These are phyloP conservation scores for Ameiurus melas DNA, from an alignment of 2,113 vertebrate genomes.

Conservation along the genomic window DNA sequence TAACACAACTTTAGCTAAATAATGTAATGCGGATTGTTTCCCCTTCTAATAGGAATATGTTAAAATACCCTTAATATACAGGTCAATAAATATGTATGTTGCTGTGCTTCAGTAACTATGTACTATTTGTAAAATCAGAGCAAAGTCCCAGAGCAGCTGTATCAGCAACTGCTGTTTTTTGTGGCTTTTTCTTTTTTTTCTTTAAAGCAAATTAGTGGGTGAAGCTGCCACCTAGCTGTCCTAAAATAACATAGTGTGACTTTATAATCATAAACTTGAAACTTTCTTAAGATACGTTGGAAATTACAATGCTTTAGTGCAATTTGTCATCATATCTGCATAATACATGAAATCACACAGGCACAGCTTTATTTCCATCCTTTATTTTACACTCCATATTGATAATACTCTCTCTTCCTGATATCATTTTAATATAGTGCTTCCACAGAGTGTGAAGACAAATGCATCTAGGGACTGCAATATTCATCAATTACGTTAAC, in stretches of 20 bases:
- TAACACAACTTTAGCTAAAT: neutral
- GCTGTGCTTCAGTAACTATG: neutral
- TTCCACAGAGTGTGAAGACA: constrained; percentile 45
- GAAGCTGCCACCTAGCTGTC: constrained; percentile 31
- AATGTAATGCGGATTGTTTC: neutral
- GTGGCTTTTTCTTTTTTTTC: neutral
- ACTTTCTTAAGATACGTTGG: constrained; percentile 26
- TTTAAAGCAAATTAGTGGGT: constrained; percentile 7
- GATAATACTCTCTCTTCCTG: constrained; percentile 42
- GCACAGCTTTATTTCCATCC: constrained; percentile 37
- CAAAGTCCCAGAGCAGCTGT: neutral
- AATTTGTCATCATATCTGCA: constrained; percentile 45
- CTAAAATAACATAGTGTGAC: constrained; percentile 22
- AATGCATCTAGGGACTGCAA: constrained; percentile 32
- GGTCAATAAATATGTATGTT: neutral
- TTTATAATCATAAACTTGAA: constrained; percentile 37
- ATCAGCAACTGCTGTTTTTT: neutral
- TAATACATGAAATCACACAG: constrained; percentile 31
- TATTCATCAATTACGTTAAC: constrained; percentile 50
- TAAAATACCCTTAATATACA: neutral
- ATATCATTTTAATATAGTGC: constrained; percentile 44
- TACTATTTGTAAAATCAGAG: neutral
- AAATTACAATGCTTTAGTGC: constrained; percentile 32
- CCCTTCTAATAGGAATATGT: neutral
- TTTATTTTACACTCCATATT: constrained; percentile 38